Percentiles rank a stretch among this genome's conserved stretches.
Conservation (phyloP, 2,888 invertebrate species). For the Agrochola macilenta region DNA sequence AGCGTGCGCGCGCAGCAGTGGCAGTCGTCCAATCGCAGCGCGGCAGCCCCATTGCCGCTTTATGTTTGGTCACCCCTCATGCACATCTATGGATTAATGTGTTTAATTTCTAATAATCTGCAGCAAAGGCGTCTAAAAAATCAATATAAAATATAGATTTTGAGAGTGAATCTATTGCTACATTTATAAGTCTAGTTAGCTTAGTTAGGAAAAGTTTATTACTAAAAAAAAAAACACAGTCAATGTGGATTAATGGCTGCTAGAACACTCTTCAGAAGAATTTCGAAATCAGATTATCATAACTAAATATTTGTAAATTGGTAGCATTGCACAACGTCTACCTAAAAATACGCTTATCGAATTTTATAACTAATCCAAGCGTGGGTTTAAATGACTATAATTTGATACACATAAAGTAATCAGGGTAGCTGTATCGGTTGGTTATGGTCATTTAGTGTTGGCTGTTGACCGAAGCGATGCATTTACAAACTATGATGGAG, state of each 20-base stretch:
- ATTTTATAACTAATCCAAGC: slow-evolving; percentile 20
- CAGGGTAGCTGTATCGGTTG: slow-evolving; percentile 31
- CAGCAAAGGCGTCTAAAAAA: background rate
- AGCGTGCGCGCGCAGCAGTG: too few species aligned
- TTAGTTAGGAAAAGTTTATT: background rate
- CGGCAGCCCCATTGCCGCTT: too few species aligned
- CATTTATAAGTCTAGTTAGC: background rate
- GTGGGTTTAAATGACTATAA: slow-evolving; percentile 25
- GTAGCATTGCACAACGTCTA: slow-evolving; percentile 38
- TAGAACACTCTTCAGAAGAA: slow-evolving; percentile 16
- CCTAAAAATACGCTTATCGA: slow-evolving; percentile 41
- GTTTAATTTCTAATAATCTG: background rate
- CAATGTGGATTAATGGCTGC: slow-evolving; percentile 2
- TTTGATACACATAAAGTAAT: slow-evolving; percentile 30
- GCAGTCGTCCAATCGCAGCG: too few species aligned
- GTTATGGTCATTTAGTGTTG: slow-evolving; percentile 36
- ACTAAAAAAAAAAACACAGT: background rate
- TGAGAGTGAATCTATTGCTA: background rate
- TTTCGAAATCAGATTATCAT: slow-evolving; percentile 32
- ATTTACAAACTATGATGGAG: slow-evolving; percentile 28
- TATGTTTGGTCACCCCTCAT: too few species aligned
- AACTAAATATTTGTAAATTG: slow-evolving; percentile 15
- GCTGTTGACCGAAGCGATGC: slow-evolving; percentile 31
- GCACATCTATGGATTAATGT: background rate
- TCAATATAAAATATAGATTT: background rate